Conservation (phyloP, 2,888 invertebrate genomes). For the Carpatolechia fugitivella region DNA sequence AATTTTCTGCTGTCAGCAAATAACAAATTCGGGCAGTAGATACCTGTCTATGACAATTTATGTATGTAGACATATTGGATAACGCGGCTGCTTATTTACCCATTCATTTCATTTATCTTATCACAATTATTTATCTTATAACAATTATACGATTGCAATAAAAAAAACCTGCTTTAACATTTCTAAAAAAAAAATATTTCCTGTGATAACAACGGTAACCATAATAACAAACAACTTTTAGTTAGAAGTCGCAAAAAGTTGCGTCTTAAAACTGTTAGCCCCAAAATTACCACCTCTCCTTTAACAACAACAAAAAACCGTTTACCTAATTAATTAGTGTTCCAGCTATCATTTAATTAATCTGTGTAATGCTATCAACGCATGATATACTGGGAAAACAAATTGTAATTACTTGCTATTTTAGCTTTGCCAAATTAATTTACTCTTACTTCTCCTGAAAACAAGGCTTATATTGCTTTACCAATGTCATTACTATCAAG, state of each 20-base stretch:
- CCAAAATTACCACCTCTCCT: neutral
- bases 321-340: conserved; percentile 52
- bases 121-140: neutral
- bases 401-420: conserved; percentile 47
- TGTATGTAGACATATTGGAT: too few species aligned
- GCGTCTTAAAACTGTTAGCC: neutral
- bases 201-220: too few species aligned
- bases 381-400: conserved; percentile 48
- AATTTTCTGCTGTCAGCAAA: too few species aligned
- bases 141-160: too few species aligned
- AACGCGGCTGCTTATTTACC: too few species aligned
- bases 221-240: too few species aligned
- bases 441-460: neutral
- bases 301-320: conserved; percentile 18
- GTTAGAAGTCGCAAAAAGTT: too few species aligned
- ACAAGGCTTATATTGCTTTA: neutral
- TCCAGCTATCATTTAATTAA: conserved; percentile 61
- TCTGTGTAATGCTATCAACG: conserved; percentile 47
- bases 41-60: too few species aligned
- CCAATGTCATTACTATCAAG: conserved; percentile 31
- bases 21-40: too few species aligned
- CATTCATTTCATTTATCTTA: neutral
- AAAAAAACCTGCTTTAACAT: neutral
- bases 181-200: neutral
- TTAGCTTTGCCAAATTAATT: conserved; percentile 21